A percentile compares a stretch with the other conserved stretches of the same genome.
These are phyloP conservation scores for Germaria angustata DNA, from an alignment of 2,888 invertebrate species.

Conservation along the genomic window DNA sequence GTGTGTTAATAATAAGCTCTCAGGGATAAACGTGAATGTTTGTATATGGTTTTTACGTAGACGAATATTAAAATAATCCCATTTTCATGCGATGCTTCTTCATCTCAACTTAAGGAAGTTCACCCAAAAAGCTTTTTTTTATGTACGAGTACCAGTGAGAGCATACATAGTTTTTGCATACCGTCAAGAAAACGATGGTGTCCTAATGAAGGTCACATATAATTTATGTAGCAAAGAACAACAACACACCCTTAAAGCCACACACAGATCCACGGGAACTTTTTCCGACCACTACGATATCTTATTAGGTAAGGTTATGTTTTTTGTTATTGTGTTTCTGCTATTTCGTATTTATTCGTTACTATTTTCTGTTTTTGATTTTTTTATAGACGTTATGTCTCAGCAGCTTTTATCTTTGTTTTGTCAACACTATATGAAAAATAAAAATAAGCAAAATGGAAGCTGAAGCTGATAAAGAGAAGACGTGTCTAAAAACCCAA, in stretches of 20 bases:
- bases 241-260: constrained; percentile 13
- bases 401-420: neutral
- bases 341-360: neutral
- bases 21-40: constrained; percentile 12
- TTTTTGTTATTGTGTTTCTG: constrained; percentile 1
- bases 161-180: constrained; percentile 14
- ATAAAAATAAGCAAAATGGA: neutral
- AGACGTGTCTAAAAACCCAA: neutral
- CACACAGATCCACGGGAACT: constrained; percentile 16
- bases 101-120: neutral
- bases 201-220: constrained; percentile 66
- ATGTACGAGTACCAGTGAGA: neutral
- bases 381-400: neutral
- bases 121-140: constrained; percentile 25
- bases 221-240: constrained; percentile 32
- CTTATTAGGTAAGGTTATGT: constrained; percentile 60
- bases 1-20: constrained; percentile 51
- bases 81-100: constrained; percentile 37
- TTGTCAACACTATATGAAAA: neutral
- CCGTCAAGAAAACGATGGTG: constrained; percentile 51
- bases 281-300: constrained; percentile 35
- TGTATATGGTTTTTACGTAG: neutral
- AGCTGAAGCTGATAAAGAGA: neutral
- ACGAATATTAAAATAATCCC: constrained; percentile 13
- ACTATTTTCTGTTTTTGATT: neutral